Conservation (phyloP, 2,888 invertebrate species). For the Balanococcus diminutus region DNA sequence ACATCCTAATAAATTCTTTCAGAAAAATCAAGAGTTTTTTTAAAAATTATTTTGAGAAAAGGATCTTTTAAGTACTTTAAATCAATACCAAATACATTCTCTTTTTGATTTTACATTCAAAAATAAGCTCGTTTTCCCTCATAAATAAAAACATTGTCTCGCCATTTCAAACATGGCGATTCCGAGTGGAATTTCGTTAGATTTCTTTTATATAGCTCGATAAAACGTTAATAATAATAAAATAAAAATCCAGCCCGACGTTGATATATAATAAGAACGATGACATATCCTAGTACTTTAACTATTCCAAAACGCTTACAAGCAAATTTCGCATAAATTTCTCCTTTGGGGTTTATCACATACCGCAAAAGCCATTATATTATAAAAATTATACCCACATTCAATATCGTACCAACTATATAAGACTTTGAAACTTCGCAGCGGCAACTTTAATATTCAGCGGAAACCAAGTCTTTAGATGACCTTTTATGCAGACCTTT, state of each 20-base stretch:
- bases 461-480: neutral
- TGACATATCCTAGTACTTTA: neutral
- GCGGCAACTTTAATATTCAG: neutral
- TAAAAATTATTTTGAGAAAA: too few species aligned
- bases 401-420: neutral
- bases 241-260: neutral
- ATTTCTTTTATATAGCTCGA: too few species aligned
- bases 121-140: too few species aligned
- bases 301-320: neutral
- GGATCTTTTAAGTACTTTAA: too few species aligned
- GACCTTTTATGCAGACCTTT: neutral
- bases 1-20: too few species aligned
- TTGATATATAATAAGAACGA: neutral
- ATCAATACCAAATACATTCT: too few species aligned
- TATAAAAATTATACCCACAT: neutral
- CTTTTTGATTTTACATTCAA: too few species aligned
- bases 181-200: too few species aligned
- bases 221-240: too few species aligned
- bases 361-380: neutral
- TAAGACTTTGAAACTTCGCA: neutral
- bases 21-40: too few species aligned
- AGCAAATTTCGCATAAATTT: neutral
- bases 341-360: neutral
- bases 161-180: too few species aligned
- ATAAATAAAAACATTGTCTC: too few species aligned